Conservation (phyloP, 2,113 vertebrate species). For the Kobus ellipsiprymnus region DNA sequence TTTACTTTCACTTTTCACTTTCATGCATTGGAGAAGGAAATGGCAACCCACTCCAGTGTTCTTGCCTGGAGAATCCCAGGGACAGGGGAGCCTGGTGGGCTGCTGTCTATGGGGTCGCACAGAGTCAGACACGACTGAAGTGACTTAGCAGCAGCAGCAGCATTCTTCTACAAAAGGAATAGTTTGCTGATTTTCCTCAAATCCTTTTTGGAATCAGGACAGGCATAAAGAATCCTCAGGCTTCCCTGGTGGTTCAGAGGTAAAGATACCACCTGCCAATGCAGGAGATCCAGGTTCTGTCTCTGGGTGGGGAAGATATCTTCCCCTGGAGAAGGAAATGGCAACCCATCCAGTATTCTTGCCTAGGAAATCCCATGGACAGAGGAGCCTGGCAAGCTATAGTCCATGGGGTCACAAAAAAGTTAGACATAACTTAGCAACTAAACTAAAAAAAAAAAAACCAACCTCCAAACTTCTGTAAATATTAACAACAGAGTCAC, state of each 20-base stretch:
- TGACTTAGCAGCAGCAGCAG: too few species aligned
- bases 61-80: too few species aligned
- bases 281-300: background rate
- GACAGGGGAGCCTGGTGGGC: rapidly evolving
- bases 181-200: background rate
- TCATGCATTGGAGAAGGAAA: too few species aligned
- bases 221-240: background rate
- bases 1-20: too few species aligned
- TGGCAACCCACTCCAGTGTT: too few species aligned
- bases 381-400: background rate
- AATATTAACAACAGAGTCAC: background rate
- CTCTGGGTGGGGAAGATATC: background rate
- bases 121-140: rapidly evolving
- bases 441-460: background rate
- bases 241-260: background rate
- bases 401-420: background rate
- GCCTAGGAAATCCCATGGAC: background rate
- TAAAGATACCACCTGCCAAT: background rate
- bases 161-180: background rate
- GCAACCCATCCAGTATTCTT: background rate
- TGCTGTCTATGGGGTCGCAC: too few species aligned
- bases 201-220: background rate
- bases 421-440: background rate
- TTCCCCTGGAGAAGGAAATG: background rate
- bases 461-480: background rate